A percentile compares a stretch with the other conserved stretches of the same genome.
Evolutionary conservation across 2,113 vertebrate genomes (phyloP).

Genomic region (Lampris incognitus): DNA sequence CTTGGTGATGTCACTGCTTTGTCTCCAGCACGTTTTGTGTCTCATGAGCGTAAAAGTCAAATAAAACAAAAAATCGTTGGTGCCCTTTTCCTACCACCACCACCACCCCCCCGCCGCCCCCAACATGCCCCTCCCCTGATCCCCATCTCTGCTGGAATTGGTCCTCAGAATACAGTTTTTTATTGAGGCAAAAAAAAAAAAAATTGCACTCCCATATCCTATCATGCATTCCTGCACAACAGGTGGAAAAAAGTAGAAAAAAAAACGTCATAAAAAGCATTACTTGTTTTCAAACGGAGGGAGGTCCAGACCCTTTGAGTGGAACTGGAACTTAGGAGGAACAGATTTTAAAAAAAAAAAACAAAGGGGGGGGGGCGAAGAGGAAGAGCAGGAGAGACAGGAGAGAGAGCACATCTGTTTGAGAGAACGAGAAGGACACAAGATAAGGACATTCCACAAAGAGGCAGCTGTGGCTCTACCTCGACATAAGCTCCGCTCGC

Average conservation of each 20-base stretch:
- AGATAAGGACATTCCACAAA: conserved; percentile 75
- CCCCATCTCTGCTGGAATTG: conserved; percentile 86
- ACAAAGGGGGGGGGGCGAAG: conserved; percentile 16
- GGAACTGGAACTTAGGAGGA: conserved; percentile 20
- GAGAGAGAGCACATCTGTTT: conserved; percentile 12
- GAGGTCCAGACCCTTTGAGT: conserved; percentile 29
- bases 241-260: conserved; percentile 54
- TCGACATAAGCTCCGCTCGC: conserved; percentile 63
- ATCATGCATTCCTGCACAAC: conserved; percentile 73
- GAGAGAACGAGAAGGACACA: conserved; percentile 38
- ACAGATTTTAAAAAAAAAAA: conserved; percentile 5
- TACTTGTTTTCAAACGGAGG: conserved; percentile 63
- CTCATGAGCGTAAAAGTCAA: conserved; percentile 73
- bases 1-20: conserved; percentile 25
- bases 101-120: conserved; percentile 27
- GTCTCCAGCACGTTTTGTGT: conserved; percentile 65
- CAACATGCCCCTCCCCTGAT: conserved; percentile 41
- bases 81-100: conserved; percentile 38
- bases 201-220: conserved; percentile 47
- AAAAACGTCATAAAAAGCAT: conserved; percentile 63
- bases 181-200: conserved; percentile 49
- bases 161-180: conserved; percentile 90
- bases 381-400: conserved; percentile 23
- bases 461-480: conserved; percentile 81
- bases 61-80: conserved; percentile 54